A percentile compares a stretch with the other conserved stretches of the same genome.
phyloP scores from a whole-genome alignment of 2,888 invertebrate species.

The Listrodromus nycthemerus region DNA sequence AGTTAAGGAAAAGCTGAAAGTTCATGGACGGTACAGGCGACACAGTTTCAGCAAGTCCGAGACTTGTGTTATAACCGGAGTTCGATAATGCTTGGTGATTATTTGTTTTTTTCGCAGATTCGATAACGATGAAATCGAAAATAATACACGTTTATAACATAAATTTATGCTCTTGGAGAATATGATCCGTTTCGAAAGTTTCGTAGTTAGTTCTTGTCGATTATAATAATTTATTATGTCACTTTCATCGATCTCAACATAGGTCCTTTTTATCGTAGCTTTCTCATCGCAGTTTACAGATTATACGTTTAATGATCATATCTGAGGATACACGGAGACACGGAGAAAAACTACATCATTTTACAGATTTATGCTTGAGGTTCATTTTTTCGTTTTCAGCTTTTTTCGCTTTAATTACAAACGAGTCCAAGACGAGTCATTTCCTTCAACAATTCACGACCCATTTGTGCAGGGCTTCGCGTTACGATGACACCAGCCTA shows the following conservation, averaged over 20 bases:
- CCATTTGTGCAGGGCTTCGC: conserved; percentile 98
- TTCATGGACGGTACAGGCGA: conserved; percentile 54
- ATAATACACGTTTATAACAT: conserved; percentile 41
- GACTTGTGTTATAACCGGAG: conserved; percentile 32
- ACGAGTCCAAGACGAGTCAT: conserved; percentile 91
- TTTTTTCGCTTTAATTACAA: conserved; percentile 73
- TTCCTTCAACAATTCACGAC: conserved; percentile 93
- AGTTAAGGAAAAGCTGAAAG: conserved; percentile 57
- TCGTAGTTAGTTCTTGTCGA: conserved; percentile 61
- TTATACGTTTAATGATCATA: conserved; percentile 75
- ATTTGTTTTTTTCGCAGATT: not conserved
- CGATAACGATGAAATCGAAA: conserved; percentile 13
- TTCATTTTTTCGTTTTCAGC: conserved; percentile 34
- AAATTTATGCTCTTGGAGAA: conserved; percentile 30
- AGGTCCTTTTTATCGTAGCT: conserved; percentile 62
- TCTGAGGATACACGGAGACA: conserved; percentile 77
- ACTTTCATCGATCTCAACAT: conserved; percentile 63
- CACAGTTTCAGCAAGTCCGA: conserved; percentile 36
- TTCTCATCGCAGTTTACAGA: conserved; percentile 70
- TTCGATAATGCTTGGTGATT: conserved; percentile 14
- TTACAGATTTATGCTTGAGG: conserved; percentile 68
- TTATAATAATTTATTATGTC: conserved; percentile 79
- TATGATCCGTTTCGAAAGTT: conserved; percentile 27
- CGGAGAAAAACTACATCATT: conserved; percentile 79
- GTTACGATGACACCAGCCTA: conserved; percentile 97